Evolutionary conservation across 2,797 vertebrate species (phyloP).

Genomic region (Podarcis siculus): DNA sequence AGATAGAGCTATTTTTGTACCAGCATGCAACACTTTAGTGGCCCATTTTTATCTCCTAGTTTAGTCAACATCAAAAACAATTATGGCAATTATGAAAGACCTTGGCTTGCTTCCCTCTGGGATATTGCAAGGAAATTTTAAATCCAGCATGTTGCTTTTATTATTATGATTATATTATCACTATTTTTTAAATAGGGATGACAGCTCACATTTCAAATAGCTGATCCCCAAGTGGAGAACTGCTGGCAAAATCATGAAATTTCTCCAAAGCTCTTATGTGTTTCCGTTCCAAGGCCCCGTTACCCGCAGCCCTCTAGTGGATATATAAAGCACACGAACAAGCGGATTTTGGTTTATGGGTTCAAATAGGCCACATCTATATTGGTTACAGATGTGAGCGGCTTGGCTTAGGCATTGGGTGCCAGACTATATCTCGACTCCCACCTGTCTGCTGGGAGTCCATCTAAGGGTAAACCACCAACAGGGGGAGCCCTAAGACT

Average conservation of each 20-base stretch:
- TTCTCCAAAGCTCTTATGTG: slow-evolving; percentile 40
- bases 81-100: slow-evolving; percentile 69
- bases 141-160: slow-evolving; percentile 39
- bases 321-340: no score
- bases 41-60: slow-evolving; percentile 59
- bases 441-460: no score
- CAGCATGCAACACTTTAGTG: slow-evolving; percentile 47
- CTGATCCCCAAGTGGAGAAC: slow-evolving; percentile 46
- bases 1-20: slow-evolving; percentile 16
- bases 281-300: no score
- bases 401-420: no score
- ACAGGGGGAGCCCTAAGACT: no score
- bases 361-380: no score
- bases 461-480: no score
- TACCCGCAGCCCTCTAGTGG: no score
- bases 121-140: slow-evolving; percentile 49
- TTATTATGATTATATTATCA: slow-evolving; percentile 5
- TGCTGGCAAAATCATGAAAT: slow-evolving; percentile 41
- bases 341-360: no score
- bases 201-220: slow-evolving; percentile 59
- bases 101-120: slow-evolving; percentile 54
- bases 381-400: no score
- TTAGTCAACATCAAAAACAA: slow-evolving; percentile 67
- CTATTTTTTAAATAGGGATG: slow-evolving; percentile 26
- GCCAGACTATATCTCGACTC: no score